Evolutionary conservation across 1,140 invertebrate species (phyloP).

Genomic region (Anoplophora glabripennis): DNA sequence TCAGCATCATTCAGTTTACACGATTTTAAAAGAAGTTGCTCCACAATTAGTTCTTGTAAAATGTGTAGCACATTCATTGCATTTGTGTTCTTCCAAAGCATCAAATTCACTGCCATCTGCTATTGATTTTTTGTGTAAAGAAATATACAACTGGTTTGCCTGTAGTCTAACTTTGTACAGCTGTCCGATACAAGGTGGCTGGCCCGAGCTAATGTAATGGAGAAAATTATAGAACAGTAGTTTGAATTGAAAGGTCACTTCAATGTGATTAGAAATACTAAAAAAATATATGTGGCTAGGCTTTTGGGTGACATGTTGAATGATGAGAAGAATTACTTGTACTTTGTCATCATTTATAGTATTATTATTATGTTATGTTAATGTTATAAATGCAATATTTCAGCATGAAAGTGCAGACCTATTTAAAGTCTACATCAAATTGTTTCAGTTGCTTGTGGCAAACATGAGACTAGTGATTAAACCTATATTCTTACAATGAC

Average conservation of each 20-base stretch:
- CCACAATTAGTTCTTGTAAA: conserved; percentile 9
- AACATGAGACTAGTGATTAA: conserved; percentile 5
- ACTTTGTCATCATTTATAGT: neutral
- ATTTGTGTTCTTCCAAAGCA: conserved; percentile 7
- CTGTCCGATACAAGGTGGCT: conserved; percentile 9
- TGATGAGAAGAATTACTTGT: conserved; percentile 1
- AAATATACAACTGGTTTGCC: conserved; percentile 9
- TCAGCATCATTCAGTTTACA: conserved; percentile 6
- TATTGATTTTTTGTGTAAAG: conserved; percentile 10
- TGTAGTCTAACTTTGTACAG: conserved; percentile 8
- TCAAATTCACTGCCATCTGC: neutral
- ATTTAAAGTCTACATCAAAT: conserved; percentile 5
- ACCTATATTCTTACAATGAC: conserved; percentile 11
- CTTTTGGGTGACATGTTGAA: conserved; percentile 3
- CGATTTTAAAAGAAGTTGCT: conserved; percentile 4
- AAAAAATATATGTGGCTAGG: conserved; percentile 3
- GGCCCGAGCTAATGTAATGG: conserved; percentile 8
- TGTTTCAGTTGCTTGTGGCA: conserved; percentile 8
- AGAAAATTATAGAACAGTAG: conserved; percentile 7
- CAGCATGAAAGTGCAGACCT: conserved; percentile 5
- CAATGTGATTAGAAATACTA: neutral
- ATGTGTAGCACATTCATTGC: conserved; percentile 10
- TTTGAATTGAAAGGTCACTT: conserved; percentile 3
- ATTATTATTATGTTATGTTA: neutral
- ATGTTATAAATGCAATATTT: neutral